Conservation (phyloP, 1,140 invertebrate species). For the Charaxes varanes region DNA sequence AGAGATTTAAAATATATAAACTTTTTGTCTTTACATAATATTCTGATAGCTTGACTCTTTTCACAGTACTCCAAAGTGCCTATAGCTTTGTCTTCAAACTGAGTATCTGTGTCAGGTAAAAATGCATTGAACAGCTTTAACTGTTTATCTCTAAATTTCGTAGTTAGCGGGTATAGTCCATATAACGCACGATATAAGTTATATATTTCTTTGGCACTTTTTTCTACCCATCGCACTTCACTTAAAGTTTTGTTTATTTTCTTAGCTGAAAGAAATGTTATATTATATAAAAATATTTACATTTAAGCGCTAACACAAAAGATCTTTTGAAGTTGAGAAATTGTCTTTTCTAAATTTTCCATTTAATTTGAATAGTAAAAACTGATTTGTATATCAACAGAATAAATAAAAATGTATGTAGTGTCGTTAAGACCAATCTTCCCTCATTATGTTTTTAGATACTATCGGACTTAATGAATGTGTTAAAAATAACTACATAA, state of each 20-base stretch:
- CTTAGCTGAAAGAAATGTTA: constrained; percentile 80
- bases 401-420: too few species aligned
- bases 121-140: constrained; percentile 78
- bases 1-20: constrained; percentile 76
- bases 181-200: constrained; percentile 80
- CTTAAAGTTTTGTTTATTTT: constrained; percentile 78
- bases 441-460: too few species aligned
- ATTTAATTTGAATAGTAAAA: too few species aligned
- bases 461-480: too few species aligned
- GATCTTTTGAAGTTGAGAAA: too few species aligned
- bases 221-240: constrained; percentile 78
- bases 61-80: constrained; percentile 74
- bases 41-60: constrained; percentile 65
- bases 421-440: too few species aligned
- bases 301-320: too few species aligned
- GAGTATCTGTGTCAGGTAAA: constrained; percentile 26
- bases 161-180: constrained; percentile 77
- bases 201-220: constrained; percentile 77
- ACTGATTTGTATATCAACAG: too few species aligned
- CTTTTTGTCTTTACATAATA: constrained; percentile 76
- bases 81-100: constrained; percentile 24
- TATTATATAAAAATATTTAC: too few species aligned
- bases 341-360: too few species aligned
- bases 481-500: too few species aligned
- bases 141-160: constrained; percentile 74